These are phyloP conservation scores for Manis javanica DNA, from an alignment of 2,797 vertebrate genomes.

Conservation along the genomic window DNA sequence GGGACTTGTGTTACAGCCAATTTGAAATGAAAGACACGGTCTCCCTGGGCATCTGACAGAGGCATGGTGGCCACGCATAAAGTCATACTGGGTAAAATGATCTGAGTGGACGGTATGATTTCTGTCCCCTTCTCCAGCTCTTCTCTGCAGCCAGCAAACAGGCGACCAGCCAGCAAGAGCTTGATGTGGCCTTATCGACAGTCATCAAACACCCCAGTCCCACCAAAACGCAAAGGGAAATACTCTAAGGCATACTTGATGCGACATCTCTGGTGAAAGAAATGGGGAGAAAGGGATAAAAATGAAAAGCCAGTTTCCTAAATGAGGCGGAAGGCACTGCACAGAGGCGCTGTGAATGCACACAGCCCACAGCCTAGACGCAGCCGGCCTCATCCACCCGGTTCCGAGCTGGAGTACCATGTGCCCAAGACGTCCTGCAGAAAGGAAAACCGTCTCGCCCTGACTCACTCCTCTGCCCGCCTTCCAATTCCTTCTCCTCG, in stretches of 20 bases:
- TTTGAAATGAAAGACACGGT: background rate
- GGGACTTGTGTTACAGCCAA: background rate
- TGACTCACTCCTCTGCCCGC: slow-evolving; percentile 42
- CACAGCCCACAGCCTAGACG: background rate
- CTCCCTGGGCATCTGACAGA: background rate
- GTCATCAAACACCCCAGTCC: background rate
- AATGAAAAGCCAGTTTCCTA: background rate
- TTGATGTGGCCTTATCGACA: background rate
- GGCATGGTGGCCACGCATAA: background rate
- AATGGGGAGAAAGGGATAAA: background rate
- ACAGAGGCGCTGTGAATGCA: background rate
- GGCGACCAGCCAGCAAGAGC: background rate
- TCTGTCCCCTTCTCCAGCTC: background rate
- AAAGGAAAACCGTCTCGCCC: slow-evolving; percentile 22
- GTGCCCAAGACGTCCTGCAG: slow-evolving; percentile 27
- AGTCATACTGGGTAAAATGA: background rate
- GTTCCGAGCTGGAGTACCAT: background rate
- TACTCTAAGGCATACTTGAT: background rate
- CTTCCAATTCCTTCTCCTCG: background rate
- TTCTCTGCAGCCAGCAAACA: background rate
- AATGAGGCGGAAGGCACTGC: background rate
- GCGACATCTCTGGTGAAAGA: background rate
- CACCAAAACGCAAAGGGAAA: background rate
- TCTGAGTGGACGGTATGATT: background rate
- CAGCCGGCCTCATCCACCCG: background rate